Evolutionary conservation across 2,888 invertebrate genomes (phyloP), one percentile per base, ranked within the genome.

Genomic region (Pammene aurita): DNA sequence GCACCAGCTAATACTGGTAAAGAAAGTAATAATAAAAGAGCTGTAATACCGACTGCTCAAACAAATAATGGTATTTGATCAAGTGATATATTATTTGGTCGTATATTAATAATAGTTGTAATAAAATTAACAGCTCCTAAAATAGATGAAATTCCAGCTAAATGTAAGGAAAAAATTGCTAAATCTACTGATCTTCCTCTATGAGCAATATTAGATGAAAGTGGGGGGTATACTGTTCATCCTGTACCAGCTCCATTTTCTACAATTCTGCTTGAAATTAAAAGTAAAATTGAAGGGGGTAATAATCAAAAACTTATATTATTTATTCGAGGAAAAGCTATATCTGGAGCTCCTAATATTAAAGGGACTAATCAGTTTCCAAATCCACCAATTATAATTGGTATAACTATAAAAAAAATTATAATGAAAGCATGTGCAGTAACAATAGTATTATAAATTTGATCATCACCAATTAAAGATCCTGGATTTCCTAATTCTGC

Each of bases 291-390:
- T 10, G 96, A 95, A 0, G 95, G 95, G 0, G 95, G 95, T n/a
- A 96, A 74, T 66, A 97, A 73, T 93, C 96, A 96, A 92, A 96
- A 97, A 84, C 96, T 96, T 94, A 96, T 95, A 92, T 96, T 96
- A 94, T 97, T 97, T 93, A 97, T 93, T 81, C 96, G 96, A 0
- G 96, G 96, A 64, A 96, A 96, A 10, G 95, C 95, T 93, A 97
- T 96, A 93, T 97, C 96, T 4, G 96, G 96, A 0, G 95, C 94
- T 72, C 95, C 95, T 80, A 96, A 77, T 93, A 96, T 96, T 87
- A 96, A 76, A 6, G 96, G 96, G 0, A 96, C 89, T 84, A 97
- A 79, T 94, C 96, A 96, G n/a, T n/a, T n/a, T n/a, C n/a, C n/a
- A n/a, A n/a, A n/a, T n/a, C n/a, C n/a, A n/a, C n/a, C n/a, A n/a